These are phyloP conservation scores for Aspidapion aeneum DNA, from an alignment of 2,888 invertebrate genomes.

Conservation along the genomic window DNA sequence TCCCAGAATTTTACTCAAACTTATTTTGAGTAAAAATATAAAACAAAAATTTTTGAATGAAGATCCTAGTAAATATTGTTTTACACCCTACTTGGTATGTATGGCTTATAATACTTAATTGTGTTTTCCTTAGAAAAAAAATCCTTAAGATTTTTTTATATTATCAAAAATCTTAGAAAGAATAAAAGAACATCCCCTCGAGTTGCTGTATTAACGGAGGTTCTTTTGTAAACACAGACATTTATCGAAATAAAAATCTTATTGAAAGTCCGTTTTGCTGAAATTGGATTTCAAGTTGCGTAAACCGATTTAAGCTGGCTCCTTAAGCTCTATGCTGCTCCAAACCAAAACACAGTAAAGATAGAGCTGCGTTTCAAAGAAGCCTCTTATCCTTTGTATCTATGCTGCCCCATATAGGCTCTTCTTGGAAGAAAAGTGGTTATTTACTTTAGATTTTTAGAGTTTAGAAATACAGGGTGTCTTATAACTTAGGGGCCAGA, in stretches of 20 bases:
- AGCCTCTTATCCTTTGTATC: not conserved
- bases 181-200: not conserved
- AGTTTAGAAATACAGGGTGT: no score
- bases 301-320: conserved; percentile 13
- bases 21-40: no score
- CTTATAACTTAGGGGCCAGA: no score
- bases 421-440: not conserved
- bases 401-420: not conserved
- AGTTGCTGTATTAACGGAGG: not conserved
- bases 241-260: conserved; percentile 23
- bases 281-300: conserved; percentile 26
- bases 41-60: no score
- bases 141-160: no score
- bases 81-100: no score
- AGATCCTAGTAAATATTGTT: no score
- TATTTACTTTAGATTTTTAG: not conserved
- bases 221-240: conserved; percentile 18
- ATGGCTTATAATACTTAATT: no score
- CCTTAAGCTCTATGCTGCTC: not conserved
- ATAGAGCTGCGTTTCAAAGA: not conserved
- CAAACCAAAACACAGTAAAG: conserved; percentile 2
- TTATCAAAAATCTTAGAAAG: conserved; percentile 1
- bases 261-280: conserved; percentile 19
- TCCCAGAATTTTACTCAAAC: no score
- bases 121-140: no score